These are phyloP conservation scores for Caenorhabditis virilis DNA, from an alignment of 2,888 invertebrate genomes.

Conservation along the genomic window DNA sequence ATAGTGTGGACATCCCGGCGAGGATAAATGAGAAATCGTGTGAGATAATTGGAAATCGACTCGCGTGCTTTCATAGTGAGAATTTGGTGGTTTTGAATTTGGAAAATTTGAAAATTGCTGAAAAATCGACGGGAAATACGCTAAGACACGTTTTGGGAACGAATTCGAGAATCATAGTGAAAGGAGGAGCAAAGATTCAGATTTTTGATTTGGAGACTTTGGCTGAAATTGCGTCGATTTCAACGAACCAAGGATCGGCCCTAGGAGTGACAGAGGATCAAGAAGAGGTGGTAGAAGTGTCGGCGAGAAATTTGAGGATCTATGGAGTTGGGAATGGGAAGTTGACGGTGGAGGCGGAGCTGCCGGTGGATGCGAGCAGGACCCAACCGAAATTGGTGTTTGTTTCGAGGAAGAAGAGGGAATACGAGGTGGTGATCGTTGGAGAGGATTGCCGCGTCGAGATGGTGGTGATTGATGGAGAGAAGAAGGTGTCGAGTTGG, in stretches of 20 bases:
- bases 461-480: slow-evolving; percentile 39
- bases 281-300: too few species aligned
- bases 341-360: too few species aligned
- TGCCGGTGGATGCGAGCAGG: neutral
- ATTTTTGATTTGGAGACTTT: too few species aligned
- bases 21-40: neutral
- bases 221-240: too few species aligned
- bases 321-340: too few species aligned
- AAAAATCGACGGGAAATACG: neutral
- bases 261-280: too few species aligned
- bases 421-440: slow-evolving; percentile 34
- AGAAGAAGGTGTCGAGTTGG: slow-evolving; percentile 11
- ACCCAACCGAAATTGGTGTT: slow-evolving; percentile 4
- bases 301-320: too few species aligned
- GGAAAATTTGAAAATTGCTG: neutral
- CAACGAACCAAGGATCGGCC: too few species aligned
- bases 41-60: neutral
- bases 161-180: too few species aligned
- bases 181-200: too few species aligned
- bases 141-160: too few species aligned
- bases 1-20: neutral
- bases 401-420: slow-evolving; percentile 8
- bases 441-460: slow-evolving; percentile 54
- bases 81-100: neutral
- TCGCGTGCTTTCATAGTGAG: slow-evolving; percentile 4